Evolutionary conservation across 2,888 invertebrate species (phyloP).

Genomic region (Tachina lurida): DNA sequence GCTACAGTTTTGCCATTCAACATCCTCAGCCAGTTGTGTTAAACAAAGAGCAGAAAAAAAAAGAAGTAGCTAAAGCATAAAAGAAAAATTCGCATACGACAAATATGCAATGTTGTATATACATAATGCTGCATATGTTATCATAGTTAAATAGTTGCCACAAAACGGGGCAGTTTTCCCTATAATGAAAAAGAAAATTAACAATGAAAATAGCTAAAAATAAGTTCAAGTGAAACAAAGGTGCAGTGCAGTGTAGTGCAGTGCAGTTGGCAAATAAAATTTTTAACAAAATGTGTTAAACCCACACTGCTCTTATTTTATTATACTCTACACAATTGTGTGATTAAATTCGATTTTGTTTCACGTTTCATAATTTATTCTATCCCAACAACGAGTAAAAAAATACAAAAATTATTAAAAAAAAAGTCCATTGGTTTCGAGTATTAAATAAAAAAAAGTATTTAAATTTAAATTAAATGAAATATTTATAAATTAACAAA

Average conservation of each 20-base stretch:
- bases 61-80: slow-evolving; percentile 27
- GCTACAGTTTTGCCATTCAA: slow-evolving; percentile 53
- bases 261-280: neutral
- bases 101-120: slow-evolving; percentile 59
- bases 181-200: slow-evolving; percentile 21
- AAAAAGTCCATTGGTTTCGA: slow-evolving; percentile 66
- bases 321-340: slow-evolving; percentile 2
- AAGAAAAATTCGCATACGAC: slow-evolving; percentile 43
- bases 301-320: neutral
- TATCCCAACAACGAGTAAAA: slow-evolving; percentile 57
- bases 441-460: slow-evolving; percentile 41
- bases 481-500: slow-evolving; percentile 28
- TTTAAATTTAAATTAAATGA: slow-evolving; percentile 22
- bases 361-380: slow-evolving; percentile 27
- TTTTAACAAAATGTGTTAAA: neutral
- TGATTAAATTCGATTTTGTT: slow-evolving; percentile 9
- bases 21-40: slow-evolving; percentile 57
- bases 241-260: slow-evolving; percentile 17
- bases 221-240: neutral
- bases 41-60: slow-evolving; percentile 45
- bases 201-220: slow-evolving; percentile 2
- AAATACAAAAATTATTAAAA: slow-evolving; percentile 50
- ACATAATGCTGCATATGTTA: slow-evolving; percentile 33
- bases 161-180: slow-evolving; percentile 30
- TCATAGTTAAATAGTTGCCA: slow-evolving; percentile 32